These are phyloP conservation scores for Cygnus atratus DNA, from an alignment of 2,113 vertebrate genomes.

Conservation along the genomic window DNA sequence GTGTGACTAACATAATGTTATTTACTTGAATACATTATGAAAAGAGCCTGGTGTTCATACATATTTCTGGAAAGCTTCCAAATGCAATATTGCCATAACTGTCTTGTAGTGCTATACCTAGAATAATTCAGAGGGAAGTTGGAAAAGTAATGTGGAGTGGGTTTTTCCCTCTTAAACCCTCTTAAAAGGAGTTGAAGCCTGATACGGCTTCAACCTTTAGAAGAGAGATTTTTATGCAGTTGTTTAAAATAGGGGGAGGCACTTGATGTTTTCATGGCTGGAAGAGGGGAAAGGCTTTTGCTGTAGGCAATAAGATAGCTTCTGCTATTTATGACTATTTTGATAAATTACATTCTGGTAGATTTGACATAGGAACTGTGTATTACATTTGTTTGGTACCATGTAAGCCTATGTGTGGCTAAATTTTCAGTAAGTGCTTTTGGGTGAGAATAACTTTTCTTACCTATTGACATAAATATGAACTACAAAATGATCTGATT, in stretches of 20 bases:
- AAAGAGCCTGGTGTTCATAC: neutral
- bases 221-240: neutral
- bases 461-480: neutral
- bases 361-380: neutral
- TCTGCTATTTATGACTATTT: neutral
- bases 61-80: conserved; percentile 14
- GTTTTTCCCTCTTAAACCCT: neutral
- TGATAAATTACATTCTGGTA: neutral
- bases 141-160: neutral
- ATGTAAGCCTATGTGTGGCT: neutral
- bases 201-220: neutral
- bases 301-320: neutral
- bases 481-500: neutral
- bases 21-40: neutral
- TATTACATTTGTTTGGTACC: neutral
- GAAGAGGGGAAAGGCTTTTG: neutral
- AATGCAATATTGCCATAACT: neutral
- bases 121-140: neutral
- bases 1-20: neutral
- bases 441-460: neutral
- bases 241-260: neutral
- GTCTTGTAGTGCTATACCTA: neutral
- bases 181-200: conserved; percentile 8
- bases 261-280: neutral
- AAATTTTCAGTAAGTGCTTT: neutral